These are phyloP conservation scores for Anastrepha obliqua DNA, from an alignment of 1,140 invertebrate genomes.

Conservation along the genomic window DNA sequence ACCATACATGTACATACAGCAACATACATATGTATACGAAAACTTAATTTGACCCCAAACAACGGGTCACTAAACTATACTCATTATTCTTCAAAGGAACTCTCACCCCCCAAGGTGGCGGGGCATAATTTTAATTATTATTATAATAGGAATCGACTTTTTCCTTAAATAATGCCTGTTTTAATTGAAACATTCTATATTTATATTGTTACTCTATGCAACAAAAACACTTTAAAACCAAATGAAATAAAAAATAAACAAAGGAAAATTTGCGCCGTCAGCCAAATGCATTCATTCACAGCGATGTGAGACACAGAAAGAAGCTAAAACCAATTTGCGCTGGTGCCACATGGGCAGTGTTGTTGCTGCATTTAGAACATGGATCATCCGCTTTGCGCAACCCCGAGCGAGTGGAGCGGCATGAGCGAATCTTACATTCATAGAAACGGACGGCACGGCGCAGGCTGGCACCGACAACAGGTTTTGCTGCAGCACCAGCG, in stretches of 20 bases:
- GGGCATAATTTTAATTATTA: too few species aligned
- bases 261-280: background rate
- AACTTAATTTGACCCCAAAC: too few species aligned
- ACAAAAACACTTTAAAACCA: too few species aligned
- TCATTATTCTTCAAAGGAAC: too few species aligned
- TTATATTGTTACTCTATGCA: too few species aligned
- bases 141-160: too few species aligned
- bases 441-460: background rate
- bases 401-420: background rate
- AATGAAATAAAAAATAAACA: background rate
- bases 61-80: too few species aligned
- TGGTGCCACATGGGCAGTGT: constrained; percentile 1
- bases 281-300: constrained; percentile 1
- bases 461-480: constrained; percentile 33
- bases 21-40: too few species aligned
- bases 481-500: background rate
- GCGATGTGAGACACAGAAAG: background rate
- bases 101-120: too few species aligned
- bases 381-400: background rate
- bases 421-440: background rate
- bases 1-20: too few species aligned
- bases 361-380: background rate
- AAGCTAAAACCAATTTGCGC: background rate
- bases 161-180: too few species aligned
- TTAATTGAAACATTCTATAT: too few species aligned